phyloP scores from a whole-genome alignment of 1,140 invertebrate species.

The Temnothorax nylanderi region DNA sequence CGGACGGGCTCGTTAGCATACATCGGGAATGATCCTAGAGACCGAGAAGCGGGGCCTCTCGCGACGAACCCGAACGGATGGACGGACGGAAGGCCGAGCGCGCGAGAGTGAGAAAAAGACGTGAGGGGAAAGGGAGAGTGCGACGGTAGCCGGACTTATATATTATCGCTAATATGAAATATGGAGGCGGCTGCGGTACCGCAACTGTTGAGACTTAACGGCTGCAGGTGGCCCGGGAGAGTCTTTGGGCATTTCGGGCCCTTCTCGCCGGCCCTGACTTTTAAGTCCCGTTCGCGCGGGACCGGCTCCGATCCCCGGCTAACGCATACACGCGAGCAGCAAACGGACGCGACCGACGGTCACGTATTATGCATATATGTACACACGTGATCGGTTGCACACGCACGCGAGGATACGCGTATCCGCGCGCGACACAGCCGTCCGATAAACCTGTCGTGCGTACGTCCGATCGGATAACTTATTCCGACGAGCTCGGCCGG shows the following conservation, averaged over 20 bases:
- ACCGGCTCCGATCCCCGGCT: conserved; percentile 60
- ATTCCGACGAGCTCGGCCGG: neutral
- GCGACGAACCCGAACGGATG: conserved; percentile 1
- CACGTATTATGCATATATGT: neutral
- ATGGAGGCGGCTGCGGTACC: conserved; percentile 79
- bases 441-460: conserved; percentile 57
- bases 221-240: conserved; percentile 75
- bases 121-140: conserved; percentile 6
- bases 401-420: neutral
- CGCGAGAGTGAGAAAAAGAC: neutral
- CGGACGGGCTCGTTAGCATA: conserved; percentile 73
- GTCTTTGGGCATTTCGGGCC: conserved; percentile 62
- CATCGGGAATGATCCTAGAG: conserved; percentile 43
- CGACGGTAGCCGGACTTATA: conserved; percentile 72
- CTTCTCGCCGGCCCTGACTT: conserved; percentile 52
- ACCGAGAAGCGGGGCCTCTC: conserved; percentile 57
- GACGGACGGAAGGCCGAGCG: neutral
- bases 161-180: conserved; percentile 83
- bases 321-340: conserved; percentile 34
- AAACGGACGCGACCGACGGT: neutral
- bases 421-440: neutral
- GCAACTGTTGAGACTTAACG: conserved; percentile 80
- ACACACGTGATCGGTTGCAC: neutral
- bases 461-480: conserved; percentile 59
- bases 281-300: conserved; percentile 57